These are phyloP conservation scores for Heterotis niloticus DNA, from an alignment of 2,113 vertebrate species.

Conservation along the genomic window DNA sequence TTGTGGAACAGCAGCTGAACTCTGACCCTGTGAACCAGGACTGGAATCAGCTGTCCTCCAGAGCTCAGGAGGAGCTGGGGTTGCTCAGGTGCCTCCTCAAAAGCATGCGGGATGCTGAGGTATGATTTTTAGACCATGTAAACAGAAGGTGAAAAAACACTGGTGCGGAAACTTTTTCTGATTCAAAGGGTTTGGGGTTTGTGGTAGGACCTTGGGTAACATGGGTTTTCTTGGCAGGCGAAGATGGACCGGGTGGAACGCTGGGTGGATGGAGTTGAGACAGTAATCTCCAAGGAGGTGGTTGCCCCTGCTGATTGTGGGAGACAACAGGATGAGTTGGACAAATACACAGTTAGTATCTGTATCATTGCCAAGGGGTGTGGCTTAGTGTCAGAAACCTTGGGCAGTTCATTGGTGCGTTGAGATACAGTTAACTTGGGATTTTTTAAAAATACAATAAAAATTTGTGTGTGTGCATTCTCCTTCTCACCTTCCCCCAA, in stretches of 20 bases:
- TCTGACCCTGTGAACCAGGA: conserved; percentile 70
- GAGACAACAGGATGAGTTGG: conserved; percentile 76
- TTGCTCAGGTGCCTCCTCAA: conserved; percentile 76
- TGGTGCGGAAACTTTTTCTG: not conserved
- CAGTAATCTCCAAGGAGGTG: conserved; percentile 71
- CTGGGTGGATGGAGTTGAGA: conserved; percentile 79
- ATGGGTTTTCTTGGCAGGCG: not conserved
- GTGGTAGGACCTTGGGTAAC: not conserved
- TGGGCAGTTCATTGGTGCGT: too few relatives aligned
- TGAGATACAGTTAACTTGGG: too few relatives aligned
- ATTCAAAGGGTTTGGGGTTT: too few relatives aligned
- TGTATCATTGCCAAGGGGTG: not conserved
- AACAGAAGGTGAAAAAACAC: not conserved
- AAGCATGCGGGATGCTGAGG: conserved; percentile 81
- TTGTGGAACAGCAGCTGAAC: conserved; percentile 74
- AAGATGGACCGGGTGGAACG: conserved; percentile 31
- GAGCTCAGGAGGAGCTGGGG: conserved; percentile 69
- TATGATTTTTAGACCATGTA: conserved; percentile 46
- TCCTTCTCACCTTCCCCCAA: too few relatives aligned
- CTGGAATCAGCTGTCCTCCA: conserved; percentile 75
- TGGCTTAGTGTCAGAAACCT: too few relatives aligned
- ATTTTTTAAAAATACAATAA: too few relatives aligned
- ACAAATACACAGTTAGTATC: conserved; percentile 77
- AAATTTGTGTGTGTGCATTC: too few relatives aligned
- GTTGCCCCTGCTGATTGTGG: conserved; percentile 56